These are phyloP conservation scores for Corythaeola cristata DNA, from an alignment of 2,113 vertebrate genomes.

Conservation along the genomic window DNA sequence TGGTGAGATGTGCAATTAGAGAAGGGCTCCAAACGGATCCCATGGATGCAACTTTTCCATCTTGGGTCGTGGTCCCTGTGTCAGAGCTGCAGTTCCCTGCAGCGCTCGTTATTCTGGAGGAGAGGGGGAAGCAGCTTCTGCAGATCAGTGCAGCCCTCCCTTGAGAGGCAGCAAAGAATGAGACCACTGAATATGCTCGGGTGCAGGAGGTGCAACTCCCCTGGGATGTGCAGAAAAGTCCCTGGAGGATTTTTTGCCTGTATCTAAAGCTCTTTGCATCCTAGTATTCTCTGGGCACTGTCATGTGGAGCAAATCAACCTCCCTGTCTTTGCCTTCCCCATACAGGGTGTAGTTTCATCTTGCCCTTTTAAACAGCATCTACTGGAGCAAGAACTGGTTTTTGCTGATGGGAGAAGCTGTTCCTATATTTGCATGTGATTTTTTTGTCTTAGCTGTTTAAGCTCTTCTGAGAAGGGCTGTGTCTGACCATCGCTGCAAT, in stretches of 20 bases:
- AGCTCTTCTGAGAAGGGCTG: background rate
- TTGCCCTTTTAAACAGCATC: background rate
- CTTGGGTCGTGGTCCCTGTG: background rate
- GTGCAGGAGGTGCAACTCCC: background rate
- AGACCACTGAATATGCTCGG: fast-evolving
- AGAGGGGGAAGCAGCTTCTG: background rate
- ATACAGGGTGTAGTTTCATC: background rate
- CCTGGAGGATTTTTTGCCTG: background rate
- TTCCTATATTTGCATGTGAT: background rate
- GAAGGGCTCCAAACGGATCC: background rate
- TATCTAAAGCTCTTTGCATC: background rate
- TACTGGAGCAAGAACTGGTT: background rate
- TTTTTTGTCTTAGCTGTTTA: background rate
- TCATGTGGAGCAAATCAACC: background rate
- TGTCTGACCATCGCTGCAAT: background rate
- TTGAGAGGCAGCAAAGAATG: background rate
- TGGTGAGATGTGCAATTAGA: background rate
- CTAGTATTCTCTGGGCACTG: background rate
- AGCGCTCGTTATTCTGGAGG: fast-evolving
- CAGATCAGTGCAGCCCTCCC: fast-evolving
- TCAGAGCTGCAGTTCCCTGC: background rate
- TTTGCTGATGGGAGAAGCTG: background rate
- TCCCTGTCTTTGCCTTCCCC: background rate
- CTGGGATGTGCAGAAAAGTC: background rate
- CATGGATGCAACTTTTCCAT: background rate